phyloP scores from a whole-genome alignment of 2,888 invertebrate species.

The Marronus borbonicus region DNA sequence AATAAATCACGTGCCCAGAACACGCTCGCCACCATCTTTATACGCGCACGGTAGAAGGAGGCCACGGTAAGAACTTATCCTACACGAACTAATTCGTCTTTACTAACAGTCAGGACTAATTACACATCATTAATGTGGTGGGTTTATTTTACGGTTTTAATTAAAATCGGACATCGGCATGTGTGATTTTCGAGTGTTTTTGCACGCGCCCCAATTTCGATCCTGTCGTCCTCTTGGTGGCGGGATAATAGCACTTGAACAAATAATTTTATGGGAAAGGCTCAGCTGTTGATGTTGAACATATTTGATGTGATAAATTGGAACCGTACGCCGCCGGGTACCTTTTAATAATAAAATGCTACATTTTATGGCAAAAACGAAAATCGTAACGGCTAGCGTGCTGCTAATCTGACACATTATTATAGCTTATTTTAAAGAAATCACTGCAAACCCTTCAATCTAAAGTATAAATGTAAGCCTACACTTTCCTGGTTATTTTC shows the following conservation, averaged over 20 bases:
- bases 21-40: background rate
- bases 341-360: too few species aligned
- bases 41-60: background rate
- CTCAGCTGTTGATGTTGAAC: background rate
- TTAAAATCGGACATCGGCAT: slow-evolving; percentile 28
- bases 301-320: background rate
- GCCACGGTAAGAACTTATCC: background rate
- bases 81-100: slow-evolving; percentile 1
- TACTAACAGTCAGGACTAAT: slow-evolving; percentile 20
- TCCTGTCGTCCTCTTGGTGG: background rate
- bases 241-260: too few species aligned
- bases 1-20: slow-evolving; percentile 25
- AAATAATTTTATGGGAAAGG: background rate
- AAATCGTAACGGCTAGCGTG: too few species aligned
- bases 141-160: slow-evolving; percentile 28
- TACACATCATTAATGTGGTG: slow-evolving; percentile 21
- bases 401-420: too few species aligned
- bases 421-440: too few species aligned
- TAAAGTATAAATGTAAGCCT: too few species aligned
- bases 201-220: background rate
- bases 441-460: too few species aligned
- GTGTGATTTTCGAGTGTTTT: slow-evolving; percentile 9
- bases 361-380: too few species aligned
- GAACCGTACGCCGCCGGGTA: too few species aligned
- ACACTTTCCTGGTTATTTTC: too few species aligned